These are phyloP conservation scores for Drosophila pectinifera DNA, from an alignment of 1,140 invertebrate genomes.

Conservation along the genomic window DNA sequence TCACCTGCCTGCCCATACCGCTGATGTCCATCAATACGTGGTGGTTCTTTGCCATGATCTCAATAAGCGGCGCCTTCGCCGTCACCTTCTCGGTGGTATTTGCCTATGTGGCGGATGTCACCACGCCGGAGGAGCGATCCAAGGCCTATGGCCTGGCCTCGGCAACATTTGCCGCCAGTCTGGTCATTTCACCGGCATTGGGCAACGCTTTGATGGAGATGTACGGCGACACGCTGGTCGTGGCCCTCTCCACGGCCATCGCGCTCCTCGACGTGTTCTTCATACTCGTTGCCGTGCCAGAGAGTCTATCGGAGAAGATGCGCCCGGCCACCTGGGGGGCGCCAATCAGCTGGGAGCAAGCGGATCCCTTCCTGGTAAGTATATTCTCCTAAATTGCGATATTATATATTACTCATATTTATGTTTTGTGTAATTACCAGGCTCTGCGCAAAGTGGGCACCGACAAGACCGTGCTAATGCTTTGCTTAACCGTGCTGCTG, in stretches of 20 bases:
- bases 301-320: constrained; percentile 98
- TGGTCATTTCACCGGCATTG: constrained; percentile 98
- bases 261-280: constrained; percentile 99
- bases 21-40: constrained; percentile 99
- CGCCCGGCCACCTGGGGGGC: constrained; percentile 91
- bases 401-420: not conserved
- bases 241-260: constrained; percentile 97
- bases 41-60: constrained; percentile 99
- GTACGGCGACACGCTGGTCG: constrained; percentile 97
- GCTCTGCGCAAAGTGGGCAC: constrained; percentile 97
- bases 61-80: constrained; percentile 98
- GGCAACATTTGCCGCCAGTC: constrained; percentile 99
- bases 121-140: constrained; percentile 97
- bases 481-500: constrained; percentile 98
- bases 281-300: constrained; percentile 98
- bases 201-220: constrained; percentile 96
- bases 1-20: constrained; percentile 99
- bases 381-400: constrained; percentile 11
- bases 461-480: constrained; percentile 97
- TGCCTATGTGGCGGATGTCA: constrained; percentile 99
- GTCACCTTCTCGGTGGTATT: constrained; percentile 99
- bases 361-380: constrained; percentile 96
- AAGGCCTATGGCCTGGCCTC: constrained; percentile 98
- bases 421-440: constrained; percentile 75
- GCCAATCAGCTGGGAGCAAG: constrained; percentile 97